These are phyloP conservation scores for Drosophila greeni DNA, from an alignment of 2,888 invertebrate genomes.

Conservation along the genomic window DNA sequence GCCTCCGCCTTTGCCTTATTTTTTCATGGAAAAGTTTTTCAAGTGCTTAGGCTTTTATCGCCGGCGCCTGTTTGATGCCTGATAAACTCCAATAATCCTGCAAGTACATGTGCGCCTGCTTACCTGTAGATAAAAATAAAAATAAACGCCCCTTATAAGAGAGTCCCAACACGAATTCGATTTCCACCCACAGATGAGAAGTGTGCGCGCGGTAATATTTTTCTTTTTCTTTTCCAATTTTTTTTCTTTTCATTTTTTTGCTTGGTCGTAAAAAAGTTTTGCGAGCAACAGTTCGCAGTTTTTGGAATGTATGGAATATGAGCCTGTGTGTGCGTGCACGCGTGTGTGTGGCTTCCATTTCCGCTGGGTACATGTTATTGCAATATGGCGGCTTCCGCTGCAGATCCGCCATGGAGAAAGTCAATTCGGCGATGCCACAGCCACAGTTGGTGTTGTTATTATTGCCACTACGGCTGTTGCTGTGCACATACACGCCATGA, in stretches of 20 bases:
- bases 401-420: slow-evolving; percentile 44
- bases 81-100: slow-evolving; percentile 70
- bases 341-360: slow-evolving; percentile 53
- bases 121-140: slow-evolving; percentile 68
- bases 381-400: slow-evolving; percentile 72
- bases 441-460: slow-evolving; percentile 27
- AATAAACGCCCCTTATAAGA: slow-evolving; percentile 57
- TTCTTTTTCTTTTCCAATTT: slow-evolving; percentile 48
- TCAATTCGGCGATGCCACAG: slow-evolving; percentile 43
- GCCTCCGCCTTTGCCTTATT: neutral
- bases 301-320: slow-evolving; percentile 9
- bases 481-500: slow-evolving; percentile 65
- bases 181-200: slow-evolving; percentile 50
- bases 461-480: slow-evolving; percentile 19
- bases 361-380: slow-evolving; percentile 69
- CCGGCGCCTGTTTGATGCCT: slow-evolving; percentile 41
- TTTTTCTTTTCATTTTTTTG: slow-evolving; percentile 4
- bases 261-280: slow-evolving; percentile 61
- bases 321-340: slow-evolving; percentile 16
- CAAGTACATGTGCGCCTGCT: slow-evolving; percentile 50
- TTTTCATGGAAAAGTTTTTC: slow-evolving; percentile 54
- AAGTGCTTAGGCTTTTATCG: slow-evolving; percentile 70
- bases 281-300: slow-evolving; percentile 58
- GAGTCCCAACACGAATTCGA: slow-evolving; percentile 63
- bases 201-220: slow-evolving; percentile 60